phyloP scores from a whole-genome alignment of 2,113 vertebrate genomes.

The Xerus inauris region DNA sequence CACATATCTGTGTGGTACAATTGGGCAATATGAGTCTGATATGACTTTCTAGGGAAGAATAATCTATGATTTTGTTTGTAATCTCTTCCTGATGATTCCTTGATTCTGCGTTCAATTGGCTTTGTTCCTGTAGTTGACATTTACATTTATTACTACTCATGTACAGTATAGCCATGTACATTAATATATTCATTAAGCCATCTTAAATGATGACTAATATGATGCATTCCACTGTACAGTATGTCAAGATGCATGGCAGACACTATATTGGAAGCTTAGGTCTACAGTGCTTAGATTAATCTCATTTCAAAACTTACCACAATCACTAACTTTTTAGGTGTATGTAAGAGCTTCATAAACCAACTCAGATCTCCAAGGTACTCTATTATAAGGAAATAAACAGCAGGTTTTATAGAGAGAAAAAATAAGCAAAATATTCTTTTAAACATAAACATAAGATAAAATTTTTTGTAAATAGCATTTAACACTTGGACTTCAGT shows the following conservation, averaged over 20 bases:
- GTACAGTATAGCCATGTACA: not conserved
- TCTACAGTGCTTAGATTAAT: not conserved
- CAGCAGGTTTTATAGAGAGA: not conserved
- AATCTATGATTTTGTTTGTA: not conserved
- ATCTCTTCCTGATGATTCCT: not conserved
- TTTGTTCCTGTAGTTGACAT: not conserved
- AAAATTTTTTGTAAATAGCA: not conserved
- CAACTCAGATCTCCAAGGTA: not conserved
- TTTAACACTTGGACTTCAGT: not conserved
- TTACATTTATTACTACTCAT: not conserved
- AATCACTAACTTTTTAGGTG: not conserved
- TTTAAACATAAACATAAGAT: not conserved
- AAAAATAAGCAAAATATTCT: not conserved
- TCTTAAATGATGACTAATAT: not conserved
- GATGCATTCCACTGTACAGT: not conserved
- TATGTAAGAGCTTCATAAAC: not conserved
- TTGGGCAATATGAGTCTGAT: not conserved
- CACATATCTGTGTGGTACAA: too few species aligned
- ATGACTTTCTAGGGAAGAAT: not conserved
- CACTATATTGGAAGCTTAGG: not conserved
- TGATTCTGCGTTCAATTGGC: not conserved
- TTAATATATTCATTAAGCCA: not conserved
- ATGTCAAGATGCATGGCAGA: not conserved
- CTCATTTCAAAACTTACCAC: not conserved
- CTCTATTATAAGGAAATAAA: not conserved